Base-by-base conservation (phyloP, 2,888 invertebrate genomes). In the Meiosimyza platycephala region DNA sequence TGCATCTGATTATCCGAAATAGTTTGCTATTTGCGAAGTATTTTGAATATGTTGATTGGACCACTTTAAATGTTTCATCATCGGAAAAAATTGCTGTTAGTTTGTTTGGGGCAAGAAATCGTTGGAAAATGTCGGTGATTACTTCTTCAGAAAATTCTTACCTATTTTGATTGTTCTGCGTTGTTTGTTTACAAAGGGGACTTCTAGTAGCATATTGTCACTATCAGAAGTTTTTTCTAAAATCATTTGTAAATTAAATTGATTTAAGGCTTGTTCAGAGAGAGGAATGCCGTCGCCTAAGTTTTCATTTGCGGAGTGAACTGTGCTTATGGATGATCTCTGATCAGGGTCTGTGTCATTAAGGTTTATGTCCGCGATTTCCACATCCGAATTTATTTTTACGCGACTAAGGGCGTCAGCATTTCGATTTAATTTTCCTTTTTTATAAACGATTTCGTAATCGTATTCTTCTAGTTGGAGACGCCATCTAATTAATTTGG, bases 191-290 rank as follows among this genome's bases (percentile, higher is more conserved):
- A 60, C 75, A 22, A 76, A 77, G 16, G 74, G 69, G 4, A n/a
- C 74, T 66, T 74, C 73, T 6, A 73, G 64, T 59, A 72, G 66
- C 40, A 52, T 67, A 28, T 33, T 59, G 1, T 72, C 62, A 4
- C 15, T 54, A 40, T 47, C 52, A 9, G 71, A 15, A 1, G 55
- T 72, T 54, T 59, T 71, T 57, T 78, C 68, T 6, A 76, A 16
- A 13, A 76, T 67, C 3, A 76, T 33, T 72, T 78, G 77, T 7
- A 76, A 50, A 48, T 71, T 76, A 28, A 76, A 76, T 62, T 77
- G 75, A 55, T 78, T 77, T 33, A 78, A 48, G 1, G 78, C 72
- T 71, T 74, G 74, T 55, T 77, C 77, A 1, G 76, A 76, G 3
- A 77, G 74, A 5, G 62, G 40, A 6, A 75, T 78, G 0, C 75